A percentile compares a stretch with the other conserved stretches of the same genome.
phyloP scores from a whole-genome alignment of 2,113 vertebrate genomes.

The Noctilio leporinus region DNA sequence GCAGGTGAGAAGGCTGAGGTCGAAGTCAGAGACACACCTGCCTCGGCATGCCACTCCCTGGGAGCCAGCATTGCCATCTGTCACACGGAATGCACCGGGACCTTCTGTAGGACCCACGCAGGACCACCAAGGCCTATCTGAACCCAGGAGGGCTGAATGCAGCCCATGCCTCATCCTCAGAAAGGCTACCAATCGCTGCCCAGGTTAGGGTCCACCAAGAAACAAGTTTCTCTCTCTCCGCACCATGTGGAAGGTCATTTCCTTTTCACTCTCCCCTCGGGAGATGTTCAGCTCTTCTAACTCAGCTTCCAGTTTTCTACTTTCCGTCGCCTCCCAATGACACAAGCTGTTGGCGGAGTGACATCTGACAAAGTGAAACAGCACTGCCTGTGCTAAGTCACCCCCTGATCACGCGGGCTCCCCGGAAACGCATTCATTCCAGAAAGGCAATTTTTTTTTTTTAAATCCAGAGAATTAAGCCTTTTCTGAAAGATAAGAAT shows the following conservation, averaged over 20 bases:
- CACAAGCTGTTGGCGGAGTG: not conserved
- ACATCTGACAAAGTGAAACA: not conserved
- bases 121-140: not conserved
- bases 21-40: not conserved
- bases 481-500: not conserved
- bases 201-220: not conserved
- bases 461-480: not conserved
- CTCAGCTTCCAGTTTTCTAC: not conserved
- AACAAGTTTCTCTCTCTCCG: not conserved
- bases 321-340: not conserved
- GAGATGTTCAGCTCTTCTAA: not conserved
- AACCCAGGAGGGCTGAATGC: not conserved
- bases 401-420: not conserved
- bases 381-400: too few species aligned
- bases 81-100: rapidly evolving
- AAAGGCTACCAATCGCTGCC: not conserved
- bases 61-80: not conserved
- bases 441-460: not conserved
- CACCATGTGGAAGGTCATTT: not conserved
- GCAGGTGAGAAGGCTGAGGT: not conserved
- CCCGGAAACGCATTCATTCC: not conserved
- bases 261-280: not conserved
- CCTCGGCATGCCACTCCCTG: rapidly evolving
- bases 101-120: not conserved
- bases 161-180: not conserved